These are phyloP conservation scores for Galendromus occidentalis DNA, from an alignment of 1,140 invertebrate genomes.

Conservation along the genomic window DNA sequence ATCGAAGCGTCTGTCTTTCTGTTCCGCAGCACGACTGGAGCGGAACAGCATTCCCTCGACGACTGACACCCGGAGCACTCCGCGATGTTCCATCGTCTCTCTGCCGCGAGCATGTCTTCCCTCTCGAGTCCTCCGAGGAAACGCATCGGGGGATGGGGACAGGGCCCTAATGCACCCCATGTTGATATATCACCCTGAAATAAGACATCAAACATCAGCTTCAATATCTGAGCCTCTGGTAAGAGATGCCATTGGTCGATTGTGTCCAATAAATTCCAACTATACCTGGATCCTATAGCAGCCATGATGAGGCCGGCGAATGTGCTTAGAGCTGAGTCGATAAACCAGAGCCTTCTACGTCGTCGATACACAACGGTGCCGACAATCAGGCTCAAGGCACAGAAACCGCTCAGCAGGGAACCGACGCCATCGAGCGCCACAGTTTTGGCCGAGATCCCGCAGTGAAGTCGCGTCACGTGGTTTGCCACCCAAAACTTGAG, in stretches of 20 bases:
- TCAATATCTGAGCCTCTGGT: too few relatives aligned
- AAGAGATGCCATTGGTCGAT: too few relatives aligned
- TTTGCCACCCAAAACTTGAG: neutral
- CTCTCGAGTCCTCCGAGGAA: too few relatives aligned
- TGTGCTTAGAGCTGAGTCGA: neutral
- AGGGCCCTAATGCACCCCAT: neutral
- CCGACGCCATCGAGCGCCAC: neutral
- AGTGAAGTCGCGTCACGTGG: neutral
- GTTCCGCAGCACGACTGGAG: too few relatives aligned
- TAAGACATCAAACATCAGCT: too few relatives aligned
- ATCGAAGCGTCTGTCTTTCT: too few relatives aligned
- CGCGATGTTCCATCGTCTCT: too few relatives aligned
- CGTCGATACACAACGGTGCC: neutral
- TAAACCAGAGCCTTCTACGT: neutral
- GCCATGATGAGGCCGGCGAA: neutral
- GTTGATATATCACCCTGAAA: constrained; percentile 7
- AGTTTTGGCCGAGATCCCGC: neutral
- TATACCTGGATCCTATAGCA: neutral
- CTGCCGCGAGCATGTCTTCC: too few relatives aligned
- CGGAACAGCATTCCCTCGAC: too few relatives aligned
- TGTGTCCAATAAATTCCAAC: too few relatives aligned
- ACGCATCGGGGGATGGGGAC: too few relatives aligned
- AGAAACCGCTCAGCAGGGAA: neutral
- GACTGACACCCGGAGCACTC: too few relatives aligned
- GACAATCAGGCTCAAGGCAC: neutral